Evolutionary conservation across 2,113 vertebrate genomes (phyloP).

Genomic region (Vireo altiloquus): DNA sequence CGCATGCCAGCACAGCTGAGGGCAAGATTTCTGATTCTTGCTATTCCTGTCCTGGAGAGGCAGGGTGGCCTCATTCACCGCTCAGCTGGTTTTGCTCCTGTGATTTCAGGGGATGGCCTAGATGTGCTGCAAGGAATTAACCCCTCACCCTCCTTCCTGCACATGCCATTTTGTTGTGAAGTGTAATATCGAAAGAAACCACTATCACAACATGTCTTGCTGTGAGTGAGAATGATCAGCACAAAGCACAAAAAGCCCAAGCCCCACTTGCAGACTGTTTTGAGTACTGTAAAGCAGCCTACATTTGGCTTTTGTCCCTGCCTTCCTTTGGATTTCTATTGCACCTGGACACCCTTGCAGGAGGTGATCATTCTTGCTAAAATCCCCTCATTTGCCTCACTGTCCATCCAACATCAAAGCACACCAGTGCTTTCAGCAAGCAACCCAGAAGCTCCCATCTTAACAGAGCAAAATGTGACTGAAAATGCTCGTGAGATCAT

Average conservation of each 20-base stretch:
- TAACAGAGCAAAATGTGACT: neutral
- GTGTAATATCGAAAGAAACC: neutral
- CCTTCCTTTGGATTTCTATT: neutral
- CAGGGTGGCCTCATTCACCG: neutral
- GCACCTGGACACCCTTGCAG: neutral
- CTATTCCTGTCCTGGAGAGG: neutral
- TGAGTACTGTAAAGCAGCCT: neutral
- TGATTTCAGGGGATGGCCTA: constrained; percentile 27
- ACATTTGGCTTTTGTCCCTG: neutral
- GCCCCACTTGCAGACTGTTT: neutral
- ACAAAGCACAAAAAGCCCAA: neutral
- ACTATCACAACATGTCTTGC: neutral
- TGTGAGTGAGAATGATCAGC: neutral
- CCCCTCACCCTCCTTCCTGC: neutral
- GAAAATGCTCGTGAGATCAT: accelerated
- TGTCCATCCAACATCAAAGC: neutral
- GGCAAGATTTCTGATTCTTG: neutral
- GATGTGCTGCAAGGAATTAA: constrained; percentile 25
- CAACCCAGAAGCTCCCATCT: neutral
- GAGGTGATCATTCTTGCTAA: neutral
- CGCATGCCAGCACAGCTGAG: neutral
- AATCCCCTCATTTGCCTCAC: neutral
- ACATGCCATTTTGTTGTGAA: neutral
- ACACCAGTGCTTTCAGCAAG: neutral
- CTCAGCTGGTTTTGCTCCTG: constrained; percentile 11